Percentiles rank a stretch among this genome's conserved stretches.
Conservation (phyloP, 2,113 vertebrate genomes). For the Nesogale talazaci region DNA sequence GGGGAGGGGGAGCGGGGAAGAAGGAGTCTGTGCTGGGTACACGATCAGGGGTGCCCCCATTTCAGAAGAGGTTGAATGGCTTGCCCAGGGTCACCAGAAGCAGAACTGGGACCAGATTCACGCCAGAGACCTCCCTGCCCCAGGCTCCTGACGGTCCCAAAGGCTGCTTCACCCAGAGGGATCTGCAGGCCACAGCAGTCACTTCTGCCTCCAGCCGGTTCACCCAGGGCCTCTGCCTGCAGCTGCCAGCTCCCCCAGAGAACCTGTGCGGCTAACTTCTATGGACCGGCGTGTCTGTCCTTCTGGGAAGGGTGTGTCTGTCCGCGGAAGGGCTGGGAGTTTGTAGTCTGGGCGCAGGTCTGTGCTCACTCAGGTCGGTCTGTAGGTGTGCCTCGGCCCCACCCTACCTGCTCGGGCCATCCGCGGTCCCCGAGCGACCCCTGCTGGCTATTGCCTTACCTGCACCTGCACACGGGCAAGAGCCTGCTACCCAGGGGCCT, state of each 20-base stretch:
- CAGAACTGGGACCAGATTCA: neutral
- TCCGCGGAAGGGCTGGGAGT: neutral
- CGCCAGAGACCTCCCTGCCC: no score
- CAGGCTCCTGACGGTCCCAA: neutral
- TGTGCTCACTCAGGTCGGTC: no score
- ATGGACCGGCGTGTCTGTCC: neutral
- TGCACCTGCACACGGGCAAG: neutral
- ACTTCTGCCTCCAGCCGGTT: neutral
- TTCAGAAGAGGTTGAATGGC: neutral
- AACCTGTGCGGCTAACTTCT: neutral
- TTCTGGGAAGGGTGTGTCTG: neutral
- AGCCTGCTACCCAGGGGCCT: neutral
- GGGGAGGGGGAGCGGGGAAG: no score
- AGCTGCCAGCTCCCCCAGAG: neutral
- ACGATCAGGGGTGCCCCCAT: neutral
- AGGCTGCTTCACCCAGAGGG: neutral
- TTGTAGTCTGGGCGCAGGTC: neutral
- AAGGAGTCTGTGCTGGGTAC: no score
- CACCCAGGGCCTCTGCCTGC: neutral
- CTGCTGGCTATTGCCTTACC: slow-evolving; percentile 35
- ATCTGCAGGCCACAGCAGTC: neutral
- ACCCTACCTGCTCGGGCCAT: neutral
- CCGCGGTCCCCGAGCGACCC: slow-evolving; percentile 42
- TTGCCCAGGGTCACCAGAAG: neutral
- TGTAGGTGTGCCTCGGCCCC: neutral